Evolutionary conservation across 2,888 invertebrate genomes (phyloP).

Genomic region (Caenorhabditis becei): DNA sequence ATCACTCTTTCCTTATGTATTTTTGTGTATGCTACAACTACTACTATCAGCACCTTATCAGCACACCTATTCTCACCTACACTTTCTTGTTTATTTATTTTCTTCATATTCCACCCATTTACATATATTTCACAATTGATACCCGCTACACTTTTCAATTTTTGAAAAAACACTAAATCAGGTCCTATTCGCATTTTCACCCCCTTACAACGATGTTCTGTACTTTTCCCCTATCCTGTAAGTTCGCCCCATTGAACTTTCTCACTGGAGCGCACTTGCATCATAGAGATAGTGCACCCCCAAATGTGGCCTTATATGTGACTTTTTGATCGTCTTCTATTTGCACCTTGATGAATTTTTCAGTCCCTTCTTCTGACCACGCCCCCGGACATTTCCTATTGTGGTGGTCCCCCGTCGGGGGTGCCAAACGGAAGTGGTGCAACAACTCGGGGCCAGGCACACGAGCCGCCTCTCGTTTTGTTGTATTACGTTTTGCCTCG

Average conservation of each 20-base stretch:
- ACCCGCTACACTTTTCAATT: no score
- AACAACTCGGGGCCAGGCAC: conserved; percentile 31
- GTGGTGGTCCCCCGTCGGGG: no score
- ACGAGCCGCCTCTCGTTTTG: conserved; percentile 13
- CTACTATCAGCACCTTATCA: conserved; percentile 16
- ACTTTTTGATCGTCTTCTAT: no score
- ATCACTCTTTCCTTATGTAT: neutral
- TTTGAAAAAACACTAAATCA: conserved; percentile 55
- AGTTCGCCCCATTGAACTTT: conserved; percentile 5
- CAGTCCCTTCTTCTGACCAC: conserved; percentile 1
- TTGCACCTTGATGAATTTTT: no score
- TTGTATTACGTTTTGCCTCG: conserved; percentile 53
- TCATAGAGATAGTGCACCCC: no score
- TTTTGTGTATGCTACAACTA: conserved; percentile 12
- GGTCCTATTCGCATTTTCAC: conserved; percentile 31
- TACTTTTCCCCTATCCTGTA: neutral
- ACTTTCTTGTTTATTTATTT: conserved; percentile 25
- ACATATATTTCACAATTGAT: no score
- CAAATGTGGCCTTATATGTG: no score
- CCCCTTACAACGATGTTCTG: conserved; percentile 16
- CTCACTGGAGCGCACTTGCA: conserved; percentile 14
- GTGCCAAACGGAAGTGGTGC: conserved; percentile 41
- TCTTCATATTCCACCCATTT: no score
- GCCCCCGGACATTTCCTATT: no score
- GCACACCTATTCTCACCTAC: conserved; percentile 9